Evolutionary conservation across 2,888 invertebrate genomes (phyloP).

Genomic region (Cosmopolites sordidus): DNA sequence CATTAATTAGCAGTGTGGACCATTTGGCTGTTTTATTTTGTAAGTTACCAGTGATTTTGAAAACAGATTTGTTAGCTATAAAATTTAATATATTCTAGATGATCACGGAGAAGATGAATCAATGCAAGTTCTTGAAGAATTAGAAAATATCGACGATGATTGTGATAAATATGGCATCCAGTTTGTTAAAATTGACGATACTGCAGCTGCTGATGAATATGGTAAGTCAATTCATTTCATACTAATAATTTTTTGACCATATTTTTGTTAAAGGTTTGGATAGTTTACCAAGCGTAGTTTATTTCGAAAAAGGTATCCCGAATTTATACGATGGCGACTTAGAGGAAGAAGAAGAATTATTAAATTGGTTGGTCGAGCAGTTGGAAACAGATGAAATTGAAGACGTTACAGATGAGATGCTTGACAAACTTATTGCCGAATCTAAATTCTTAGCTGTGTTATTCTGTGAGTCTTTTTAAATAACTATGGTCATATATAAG

Average conservation of each 20-base stretch:
- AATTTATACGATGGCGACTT: conserved; percentile 88
- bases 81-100: conserved; percentile 53
- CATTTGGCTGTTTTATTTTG: conserved; percentile 90
- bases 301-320: conserved; percentile 90
- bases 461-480: conserved; percentile 68
- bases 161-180: conserved; percentile 89
- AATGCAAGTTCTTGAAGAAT: conserved; percentile 76
- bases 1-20: conserved; percentile 84
- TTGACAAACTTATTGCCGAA: conserved; percentile 82
- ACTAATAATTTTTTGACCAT: not conserved
- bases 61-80: too few species aligned
- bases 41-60: conserved; percentile 51
- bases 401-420: conserved; percentile 91
- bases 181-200: conserved; percentile 89
- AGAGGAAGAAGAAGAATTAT: conserved; percentile 82
- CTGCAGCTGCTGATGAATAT: conserved; percentile 76
- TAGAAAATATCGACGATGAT: conserved; percentile 92
- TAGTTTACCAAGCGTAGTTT: conserved; percentile 75
- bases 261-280: conserved; percentile 65
- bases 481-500: not conserved
- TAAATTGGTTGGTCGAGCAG: conserved; percentile 84
- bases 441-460: conserved; percentile 85
- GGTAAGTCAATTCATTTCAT: conserved; percentile 48
- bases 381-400: conserved; percentile 90
- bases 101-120: conserved; percentile 87